A percentile compares a stretch with the other conserved stretches of the same genome.
phyloP scores from a whole-genome alignment of 2,797 vertebrate species.

The Cynopterus sphinx region DNA sequence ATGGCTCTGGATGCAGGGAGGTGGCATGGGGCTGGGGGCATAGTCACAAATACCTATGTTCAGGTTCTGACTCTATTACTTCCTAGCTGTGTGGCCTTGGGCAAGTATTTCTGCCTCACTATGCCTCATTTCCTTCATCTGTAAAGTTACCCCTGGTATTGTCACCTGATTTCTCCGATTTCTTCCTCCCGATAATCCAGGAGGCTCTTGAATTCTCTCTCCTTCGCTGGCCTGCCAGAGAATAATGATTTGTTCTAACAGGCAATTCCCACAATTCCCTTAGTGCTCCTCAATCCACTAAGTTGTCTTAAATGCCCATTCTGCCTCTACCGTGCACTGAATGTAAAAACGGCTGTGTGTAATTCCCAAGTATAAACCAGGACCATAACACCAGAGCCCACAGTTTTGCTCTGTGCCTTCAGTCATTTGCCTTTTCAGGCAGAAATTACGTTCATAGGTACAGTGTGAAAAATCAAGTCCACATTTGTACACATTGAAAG shows the following conservation, averaged over 20 bases:
- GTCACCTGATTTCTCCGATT: background rate
- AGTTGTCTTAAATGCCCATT: background rate
- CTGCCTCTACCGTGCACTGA: background rate
- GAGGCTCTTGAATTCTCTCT: background rate
- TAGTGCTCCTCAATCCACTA: background rate
- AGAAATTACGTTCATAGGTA: background rate
- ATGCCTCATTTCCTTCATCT: background rate
- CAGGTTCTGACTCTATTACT: background rate
- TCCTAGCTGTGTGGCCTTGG: background rate
- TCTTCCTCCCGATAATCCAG: background rate
- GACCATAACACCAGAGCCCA: background rate
- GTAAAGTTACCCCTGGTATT: background rate
- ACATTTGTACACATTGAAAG: background rate
- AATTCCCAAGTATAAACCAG: background rate
- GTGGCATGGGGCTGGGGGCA: background rate
- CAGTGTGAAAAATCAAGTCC: background rate
- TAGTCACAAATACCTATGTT: background rate
- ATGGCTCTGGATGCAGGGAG: background rate
- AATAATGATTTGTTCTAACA: background rate
- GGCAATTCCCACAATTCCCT: conserved; percentile 50
- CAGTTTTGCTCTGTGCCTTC: background rate
- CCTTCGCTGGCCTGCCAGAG: background rate
- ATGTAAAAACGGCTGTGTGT: background rate
- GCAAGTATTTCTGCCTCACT: background rate
- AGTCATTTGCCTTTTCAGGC: background rate